phyloP scores from a whole-genome alignment of 2,113 vertebrate species.

The Alethe diademata region DNA sequence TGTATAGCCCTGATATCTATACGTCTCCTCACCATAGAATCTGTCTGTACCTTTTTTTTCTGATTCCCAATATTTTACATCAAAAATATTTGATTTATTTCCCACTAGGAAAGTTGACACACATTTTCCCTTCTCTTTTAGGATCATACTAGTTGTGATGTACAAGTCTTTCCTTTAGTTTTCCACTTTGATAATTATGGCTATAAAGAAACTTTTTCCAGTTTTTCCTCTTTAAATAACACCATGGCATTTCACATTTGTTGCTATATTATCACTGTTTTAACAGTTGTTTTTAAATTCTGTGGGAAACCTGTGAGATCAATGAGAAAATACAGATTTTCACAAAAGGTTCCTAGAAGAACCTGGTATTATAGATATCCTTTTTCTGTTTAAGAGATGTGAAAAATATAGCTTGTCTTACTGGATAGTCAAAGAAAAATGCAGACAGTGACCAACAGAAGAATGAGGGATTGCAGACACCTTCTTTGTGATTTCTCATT shows the following conservation, averaged over 20 bases:
- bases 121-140: background rate
- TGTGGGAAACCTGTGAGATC: background rate
- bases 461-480: background rate
- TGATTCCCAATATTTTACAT: background rate
- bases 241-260: background rate
- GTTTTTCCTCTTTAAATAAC: background rate
- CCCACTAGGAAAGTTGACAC: background rate
- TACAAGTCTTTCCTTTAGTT: background rate
- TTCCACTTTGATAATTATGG: background rate
- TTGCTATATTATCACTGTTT: background rate
- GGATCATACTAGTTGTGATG: background rate
- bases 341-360: background rate
- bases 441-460: background rate
- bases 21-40: background rate
- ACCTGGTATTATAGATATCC: background rate
- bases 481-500: background rate
- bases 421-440: background rate
- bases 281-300: background rate
- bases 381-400: background rate
- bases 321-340: background rate
- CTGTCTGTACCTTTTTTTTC: background rate
- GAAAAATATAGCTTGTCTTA: background rate
- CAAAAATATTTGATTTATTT: background rate
- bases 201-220: background rate
- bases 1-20: background rate